phyloP scores from a whole-genome alignment of 2,113 vertebrate species.

The Mirounga angustirostris region DNA sequence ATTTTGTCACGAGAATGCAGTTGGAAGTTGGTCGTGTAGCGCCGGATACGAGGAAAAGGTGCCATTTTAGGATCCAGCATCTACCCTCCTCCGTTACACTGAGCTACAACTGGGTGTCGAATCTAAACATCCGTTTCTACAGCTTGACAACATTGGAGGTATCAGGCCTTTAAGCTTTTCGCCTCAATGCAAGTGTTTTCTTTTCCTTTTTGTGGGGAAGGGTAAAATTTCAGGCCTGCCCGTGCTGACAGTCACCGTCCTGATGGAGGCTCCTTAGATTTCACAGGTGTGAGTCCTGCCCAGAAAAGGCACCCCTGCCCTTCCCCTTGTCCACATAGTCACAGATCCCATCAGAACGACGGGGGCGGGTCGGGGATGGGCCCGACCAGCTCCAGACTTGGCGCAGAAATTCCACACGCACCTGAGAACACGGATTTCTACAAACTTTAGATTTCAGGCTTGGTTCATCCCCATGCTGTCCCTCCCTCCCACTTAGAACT shows the following conservation, averaged over 20 bases:
- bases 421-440: slow-evolving; percentile 82
- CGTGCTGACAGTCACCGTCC: slow-evolving; percentile 27
- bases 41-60: not conserved
- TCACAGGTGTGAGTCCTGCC: slow-evolving; percentile 79
- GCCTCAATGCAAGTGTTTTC: slow-evolving; percentile 74
- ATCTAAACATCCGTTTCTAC: slow-evolving; percentile 79
- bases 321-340: slow-evolving; percentile 27
- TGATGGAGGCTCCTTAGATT: slow-evolving; percentile 66
- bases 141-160: slow-evolving; percentile 76
- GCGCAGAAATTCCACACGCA: slow-evolving; percentile 77
- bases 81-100: slow-evolving; percentile 55
- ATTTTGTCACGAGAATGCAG: slow-evolving; percentile 61
- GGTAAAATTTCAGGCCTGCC: slow-evolving; percentile 75
- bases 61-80: slow-evolving; percentile 73
- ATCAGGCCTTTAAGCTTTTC: slow-evolving; percentile 76
- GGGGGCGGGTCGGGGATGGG: fast-evolving
- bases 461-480: slow-evolving; percentile 75
- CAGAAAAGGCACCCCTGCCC: slow-evolving; percentile 36
- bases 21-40: not conserved
- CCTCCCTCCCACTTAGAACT: slow-evolving; percentile 85
- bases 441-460: slow-evolving; percentile 86
- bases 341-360: slow-evolving; percentile 26
- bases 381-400: not conserved
- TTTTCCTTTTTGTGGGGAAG: not conserved
- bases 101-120: slow-evolving; percentile 68